These are phyloP conservation scores for Entelurus aequoreus DNA, from an alignment of 2,113 vertebrate genomes.

Conservation along the genomic window DNA sequence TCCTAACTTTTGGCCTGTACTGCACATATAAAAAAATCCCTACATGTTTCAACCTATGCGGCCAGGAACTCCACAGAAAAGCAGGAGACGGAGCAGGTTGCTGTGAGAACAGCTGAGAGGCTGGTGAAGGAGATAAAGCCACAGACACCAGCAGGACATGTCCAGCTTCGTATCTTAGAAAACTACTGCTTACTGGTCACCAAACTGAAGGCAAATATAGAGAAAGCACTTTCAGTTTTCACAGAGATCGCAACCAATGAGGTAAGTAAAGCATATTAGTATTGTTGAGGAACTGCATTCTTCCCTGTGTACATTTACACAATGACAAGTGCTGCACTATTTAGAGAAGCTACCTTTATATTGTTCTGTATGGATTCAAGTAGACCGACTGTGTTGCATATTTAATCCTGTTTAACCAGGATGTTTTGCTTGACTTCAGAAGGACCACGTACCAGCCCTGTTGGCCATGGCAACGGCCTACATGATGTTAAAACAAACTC, in stretches of 20 bases:
- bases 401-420: constrained; percentile 17
- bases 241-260: constrained; percentile 87
- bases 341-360: no score
- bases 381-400: not conserved
- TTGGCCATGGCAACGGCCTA: constrained; percentile 94
- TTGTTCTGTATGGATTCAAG: no score
- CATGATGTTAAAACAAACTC: constrained; percentile 95
- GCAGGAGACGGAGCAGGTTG: constrained; percentile 90
- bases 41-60: not conserved
- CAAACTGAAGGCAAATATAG: constrained; percentile 87
- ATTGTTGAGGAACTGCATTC: no score
- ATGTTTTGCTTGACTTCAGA: constrained; percentile 68
- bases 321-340: not conserved
- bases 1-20: no score
- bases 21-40: not conserved
- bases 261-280: constrained; percentile 65
- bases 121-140: constrained; percentile 93
- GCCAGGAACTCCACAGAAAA: constrained; percentile 88
- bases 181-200: constrained; percentile 91
- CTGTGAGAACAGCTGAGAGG: constrained; percentile 92
- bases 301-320: no score
- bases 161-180: constrained; percentile 89
- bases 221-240: constrained; percentile 85
- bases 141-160: constrained; percentile 82
- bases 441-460: constrained; percentile 90